Base-by-base conservation (phyloP, 53 echinoderm and acorn worm genomes). In the Luidia sarsii region DNA sequence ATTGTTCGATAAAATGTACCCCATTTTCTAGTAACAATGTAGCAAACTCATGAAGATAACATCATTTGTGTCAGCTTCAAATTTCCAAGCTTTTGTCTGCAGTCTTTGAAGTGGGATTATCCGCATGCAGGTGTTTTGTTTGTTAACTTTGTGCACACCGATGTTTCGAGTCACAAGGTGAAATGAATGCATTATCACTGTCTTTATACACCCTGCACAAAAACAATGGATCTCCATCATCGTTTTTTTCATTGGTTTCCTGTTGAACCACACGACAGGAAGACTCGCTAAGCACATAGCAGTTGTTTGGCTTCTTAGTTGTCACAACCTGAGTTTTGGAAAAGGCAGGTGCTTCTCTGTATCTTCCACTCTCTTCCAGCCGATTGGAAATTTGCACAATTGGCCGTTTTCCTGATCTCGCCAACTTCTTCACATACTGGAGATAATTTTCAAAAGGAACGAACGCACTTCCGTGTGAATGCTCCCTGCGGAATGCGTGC, bases 381-480 rank as follows among this genome's bases (percentile, higher is more conserved):
- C 90, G 33, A 30, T 88, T 88, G 65, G 67, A 23, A 45, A 74
- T 88, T 51, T 88, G 79, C 28, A 82, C 77, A 77, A 83, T 30
- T 24, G 91, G 87, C 33, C 69, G 22, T 82, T 75, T 87, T 18
- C 86, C 90, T 36, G 86, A 86, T 82, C 86, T 81, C 24, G 71
- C 82, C 39, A 90, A 43, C 62, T 73, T 90, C 62, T 91, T 91
- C 80, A 87, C 16, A 30, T 67, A 34, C 59, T 88, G 85, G 9
- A 92, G 55, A 57, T 82, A 88, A 61, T 85, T 85, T 52, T 92
- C 92, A 81, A 92, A 92, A 22, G 85, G 79, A 50, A 92, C n/a
- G n/a, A n/a, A n/a, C n/a, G n/a, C n/a, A n/a, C n/a, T n/a, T n/a
- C n/a, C n/a, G n/a, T n/a, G n/a, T n/a, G n/a, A n/a, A n/a, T n/a